Evolutionary conservation across 1,140 invertebrate species (phyloP).

Genomic region (Homalodisca vitripennis): DNA sequence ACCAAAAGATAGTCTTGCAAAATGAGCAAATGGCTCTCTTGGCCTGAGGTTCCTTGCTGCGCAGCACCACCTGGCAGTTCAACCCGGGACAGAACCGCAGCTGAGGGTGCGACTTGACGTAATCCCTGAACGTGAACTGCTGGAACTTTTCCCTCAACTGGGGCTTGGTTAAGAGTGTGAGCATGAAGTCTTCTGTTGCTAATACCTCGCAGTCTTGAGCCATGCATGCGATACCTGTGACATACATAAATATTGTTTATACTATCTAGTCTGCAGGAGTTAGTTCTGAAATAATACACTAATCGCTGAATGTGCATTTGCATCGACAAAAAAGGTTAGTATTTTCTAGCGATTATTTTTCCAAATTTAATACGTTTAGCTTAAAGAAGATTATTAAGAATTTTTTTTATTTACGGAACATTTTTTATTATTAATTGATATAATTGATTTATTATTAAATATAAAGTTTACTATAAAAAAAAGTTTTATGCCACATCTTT

Average conservation of each 20-base stretch:
- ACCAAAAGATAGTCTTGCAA: conserved; percentile 83
- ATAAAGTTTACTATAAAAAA: too few relatives aligned
- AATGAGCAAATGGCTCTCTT: conserved; percentile 75
- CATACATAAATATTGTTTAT: conserved; percentile 13
- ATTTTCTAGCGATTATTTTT: too few relatives aligned
- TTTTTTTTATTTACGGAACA: too few relatives aligned
- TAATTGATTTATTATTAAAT: too few relatives aligned
- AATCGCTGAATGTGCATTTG: too few relatives aligned
- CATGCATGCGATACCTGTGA: conserved; percentile 93
- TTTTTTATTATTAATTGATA: too few relatives aligned
- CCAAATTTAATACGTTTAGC: too few relatives aligned
- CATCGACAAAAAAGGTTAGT: too few relatives aligned
- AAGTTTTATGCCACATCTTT: too few relatives aligned
- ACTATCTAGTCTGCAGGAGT: too few relatives aligned
- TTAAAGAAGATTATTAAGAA: too few relatives aligned
- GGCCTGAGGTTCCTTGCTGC: conserved; percentile 72
- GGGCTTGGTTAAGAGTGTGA: conserved; percentile 77
- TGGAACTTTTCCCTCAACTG: conserved; percentile 89
- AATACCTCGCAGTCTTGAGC: conserved; percentile 88
- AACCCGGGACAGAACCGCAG: conserved; percentile 93
- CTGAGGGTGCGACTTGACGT: conserved; percentile 90
- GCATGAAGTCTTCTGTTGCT: conserved; percentile 94
- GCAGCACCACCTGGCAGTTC: conserved; percentile 88
- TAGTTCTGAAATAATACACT: too few relatives aligned
- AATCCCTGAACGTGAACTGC: conserved; percentile 93